Evolutionary conservation across 2,888 invertebrate genomes (phyloP), one percentile per base, ranked within the genome.

Genomic region (Chorisops tibialis): DNA sequence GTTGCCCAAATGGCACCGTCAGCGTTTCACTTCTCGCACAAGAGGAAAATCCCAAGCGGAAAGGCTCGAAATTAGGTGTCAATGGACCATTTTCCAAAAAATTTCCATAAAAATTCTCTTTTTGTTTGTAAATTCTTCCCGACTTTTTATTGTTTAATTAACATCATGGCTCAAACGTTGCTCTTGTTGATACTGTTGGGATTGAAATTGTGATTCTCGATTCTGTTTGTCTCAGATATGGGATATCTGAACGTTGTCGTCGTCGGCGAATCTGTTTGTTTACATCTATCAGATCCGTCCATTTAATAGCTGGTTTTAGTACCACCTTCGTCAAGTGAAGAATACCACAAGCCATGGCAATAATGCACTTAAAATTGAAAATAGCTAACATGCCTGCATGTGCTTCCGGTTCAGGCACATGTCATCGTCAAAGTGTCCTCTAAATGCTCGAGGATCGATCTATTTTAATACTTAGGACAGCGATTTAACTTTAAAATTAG

Each of bases 291-390:
- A 18, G 52, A 52, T 52, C 38, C 52, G 19, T 37, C 22, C 38
- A 18, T 52, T 12, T 24, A 39, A 19, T 39, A 11, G 39, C 19
- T 21, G 21, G 18, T 30, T 52, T 52, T 21, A 39, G 52, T 39
- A 14, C 14, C 39, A 16, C 9, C 19, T 19, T 52, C 19, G 52
- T 52, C 52, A 39, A 37, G 16, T 52, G 52, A 52, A 37, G 39
- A 52, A 52, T 52, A 52, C 52, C 52, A 52, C 52, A 52, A 52
- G 52, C 48, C 48, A 48, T 9, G 48, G n/a, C 49, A 22, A 49
- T 30, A 50, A 50, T 35, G 19, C 19, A 14, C 12, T 47, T 12
- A 47, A 12, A 47, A 19, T 19, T 19, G 19, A 18, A 47, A 47
- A 47, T 47, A 47, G 14, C 16, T 41, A 6, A 6, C 19, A 47